These are phyloP conservation scores for Girardinus metallicus DNA, from an alignment of 2,797 vertebrate genomes.

Conservation along the genomic window DNA sequence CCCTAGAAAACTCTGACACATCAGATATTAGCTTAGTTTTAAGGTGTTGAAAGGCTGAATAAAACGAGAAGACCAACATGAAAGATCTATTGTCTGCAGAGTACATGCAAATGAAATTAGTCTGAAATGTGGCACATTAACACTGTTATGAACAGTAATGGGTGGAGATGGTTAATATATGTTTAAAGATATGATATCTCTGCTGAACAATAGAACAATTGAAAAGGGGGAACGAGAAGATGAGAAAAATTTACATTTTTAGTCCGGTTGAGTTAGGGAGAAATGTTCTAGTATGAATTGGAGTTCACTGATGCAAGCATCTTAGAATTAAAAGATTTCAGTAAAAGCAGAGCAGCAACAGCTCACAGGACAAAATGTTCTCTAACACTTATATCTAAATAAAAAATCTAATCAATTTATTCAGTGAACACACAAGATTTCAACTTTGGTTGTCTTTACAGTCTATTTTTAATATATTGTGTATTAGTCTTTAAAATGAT, in stretches of 20 bases:
- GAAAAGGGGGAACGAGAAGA: background rate
- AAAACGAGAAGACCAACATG: conserved; percentile 27
- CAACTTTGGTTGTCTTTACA: background rate
- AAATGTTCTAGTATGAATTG: background rate
- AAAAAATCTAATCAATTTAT: background rate
- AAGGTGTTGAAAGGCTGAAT: conserved; percentile 13
- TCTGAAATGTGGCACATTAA: background rate
- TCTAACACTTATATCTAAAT: background rate
- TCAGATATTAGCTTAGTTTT: background rate
- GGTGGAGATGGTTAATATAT: background rate
- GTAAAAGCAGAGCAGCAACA: conserved; percentile 7
- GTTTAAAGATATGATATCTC: conserved; percentile 16
- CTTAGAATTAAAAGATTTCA: background rate
- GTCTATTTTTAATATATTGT: background rate
- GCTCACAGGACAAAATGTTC: conserved; percentile 5
- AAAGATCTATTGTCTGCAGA: conserved; percentile 35
- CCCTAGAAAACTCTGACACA: background rate
- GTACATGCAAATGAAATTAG: conserved; percentile 14
- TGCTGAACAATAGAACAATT: background rate
- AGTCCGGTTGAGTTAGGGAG: background rate
- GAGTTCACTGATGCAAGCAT: conserved; percentile 1
- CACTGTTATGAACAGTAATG: conserved; percentile 4
- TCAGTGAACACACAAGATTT: background rate
- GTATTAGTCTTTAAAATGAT: background rate
- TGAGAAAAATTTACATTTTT: background rate